Conservation (phyloP, 2,797 vertebrate species). For the Muscicapa comitata region DNA sequence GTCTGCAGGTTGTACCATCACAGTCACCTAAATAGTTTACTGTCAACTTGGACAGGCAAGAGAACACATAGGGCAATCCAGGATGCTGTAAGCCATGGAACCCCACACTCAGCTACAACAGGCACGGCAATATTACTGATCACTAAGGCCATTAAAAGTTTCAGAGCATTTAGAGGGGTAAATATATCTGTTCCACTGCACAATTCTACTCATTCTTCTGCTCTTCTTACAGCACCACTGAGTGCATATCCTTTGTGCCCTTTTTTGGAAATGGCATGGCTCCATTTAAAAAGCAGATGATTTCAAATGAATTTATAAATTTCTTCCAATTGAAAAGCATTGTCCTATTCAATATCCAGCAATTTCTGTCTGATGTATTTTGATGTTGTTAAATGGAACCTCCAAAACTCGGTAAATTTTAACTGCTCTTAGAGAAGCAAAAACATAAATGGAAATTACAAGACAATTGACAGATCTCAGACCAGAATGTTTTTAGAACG, state of each 20-base stretch:
- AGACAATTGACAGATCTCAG: neutral
- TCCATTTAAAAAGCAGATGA: neutral
- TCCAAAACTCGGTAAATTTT: neutral
- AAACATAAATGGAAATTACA: neutral
- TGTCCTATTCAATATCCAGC: neutral
- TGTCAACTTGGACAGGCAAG: neutral
- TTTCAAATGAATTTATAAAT: neutral
- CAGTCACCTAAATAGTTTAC: neutral
- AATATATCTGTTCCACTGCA: neutral
- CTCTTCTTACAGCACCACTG: neutral
- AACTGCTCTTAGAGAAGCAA: neutral
- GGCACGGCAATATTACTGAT: neutral
- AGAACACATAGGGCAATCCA: neutral
- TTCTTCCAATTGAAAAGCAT: neutral
- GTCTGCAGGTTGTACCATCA: neutral
- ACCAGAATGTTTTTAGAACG: neutral
- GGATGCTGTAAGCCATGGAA: neutral
- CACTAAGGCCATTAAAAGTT: neutral
- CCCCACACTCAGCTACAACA: neutral
- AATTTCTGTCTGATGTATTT: neutral
- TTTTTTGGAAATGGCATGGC: neutral
- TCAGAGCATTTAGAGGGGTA: neutral
- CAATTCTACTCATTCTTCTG: neutral
- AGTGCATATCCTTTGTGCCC: neutral
- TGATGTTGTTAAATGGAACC: neutral